phyloP scores from a whole-genome alignment of 2,888 invertebrate genomes.

The Eutolmus rufibarbis region DNA sequence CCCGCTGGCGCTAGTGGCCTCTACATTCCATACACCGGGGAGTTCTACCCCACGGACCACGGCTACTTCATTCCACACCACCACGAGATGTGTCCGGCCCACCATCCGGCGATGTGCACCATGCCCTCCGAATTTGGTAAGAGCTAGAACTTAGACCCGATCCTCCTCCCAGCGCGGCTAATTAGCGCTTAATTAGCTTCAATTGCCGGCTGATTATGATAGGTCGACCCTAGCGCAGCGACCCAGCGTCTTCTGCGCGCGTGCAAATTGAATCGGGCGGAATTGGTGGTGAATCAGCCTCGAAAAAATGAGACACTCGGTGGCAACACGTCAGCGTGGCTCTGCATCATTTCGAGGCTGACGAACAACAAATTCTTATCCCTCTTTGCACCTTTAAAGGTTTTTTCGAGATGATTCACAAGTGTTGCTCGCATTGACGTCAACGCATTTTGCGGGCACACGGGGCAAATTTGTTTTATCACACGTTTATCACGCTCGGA shows the following conservation, averaged over 20 bases:
- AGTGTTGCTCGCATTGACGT: not conserved
- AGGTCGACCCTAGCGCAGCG: not conserved
- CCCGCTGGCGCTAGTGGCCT: constrained; percentile 56
- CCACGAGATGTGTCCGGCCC: constrained; percentile 68
- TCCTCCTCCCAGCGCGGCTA: not conserved
- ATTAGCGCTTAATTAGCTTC: constrained; percentile 30
- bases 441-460: not conserved
- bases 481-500: not conserved
- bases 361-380: not conserved
- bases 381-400: not conserved
- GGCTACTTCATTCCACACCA: constrained; percentile 61
- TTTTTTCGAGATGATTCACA: not conserved
- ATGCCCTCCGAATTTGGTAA: constrained; percentile 79
- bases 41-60: constrained; percentile 61
- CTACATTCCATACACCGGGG: constrained; percentile 61
- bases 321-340: not conserved
- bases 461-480: not conserved
- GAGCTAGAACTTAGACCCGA: constrained; percentile 51
- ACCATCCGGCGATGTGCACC: constrained; percentile 75
- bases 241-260: not conserved
- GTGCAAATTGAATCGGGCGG: not conserved
- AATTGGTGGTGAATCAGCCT: not conserved
- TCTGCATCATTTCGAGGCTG: not conserved
- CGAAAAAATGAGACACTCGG: not conserved
- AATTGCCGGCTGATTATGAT: constrained; percentile 19